A percentile compares a stretch with the other conserved stretches of the same genome.
These are phyloP conservation scores for Coreius guichenoti DNA, from an alignment of 2,797 vertebrate species.

Conservation along the genomic window DNA sequence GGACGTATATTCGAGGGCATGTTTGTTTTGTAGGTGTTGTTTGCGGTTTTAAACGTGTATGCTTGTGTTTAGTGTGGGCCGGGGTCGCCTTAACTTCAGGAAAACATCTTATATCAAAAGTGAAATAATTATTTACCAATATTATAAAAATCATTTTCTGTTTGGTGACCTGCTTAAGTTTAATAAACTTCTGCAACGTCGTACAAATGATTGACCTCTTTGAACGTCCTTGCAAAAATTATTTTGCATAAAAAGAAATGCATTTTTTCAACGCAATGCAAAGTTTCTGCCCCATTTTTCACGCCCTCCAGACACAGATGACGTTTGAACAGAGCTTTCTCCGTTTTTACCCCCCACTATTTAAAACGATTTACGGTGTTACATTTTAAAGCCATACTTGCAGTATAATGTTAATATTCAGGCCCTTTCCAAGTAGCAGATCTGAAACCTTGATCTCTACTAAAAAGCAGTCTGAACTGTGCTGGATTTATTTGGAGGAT, in stretches of 20 bases:
- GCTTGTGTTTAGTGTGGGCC: neutral
- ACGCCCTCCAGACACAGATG: neutral
- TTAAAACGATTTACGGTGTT: neutral
- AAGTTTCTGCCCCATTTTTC: neutral
- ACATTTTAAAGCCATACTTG: neutral
- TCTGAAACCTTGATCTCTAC: neutral
- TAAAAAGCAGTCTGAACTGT: neutral
- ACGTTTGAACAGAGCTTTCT: neutral
- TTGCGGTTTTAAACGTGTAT: neutral
- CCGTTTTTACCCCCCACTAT: neutral
- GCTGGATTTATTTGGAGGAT: too few relatives aligned
- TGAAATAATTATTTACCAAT: too few relatives aligned
- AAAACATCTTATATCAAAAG: neutral
- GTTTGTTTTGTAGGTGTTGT: neutral
- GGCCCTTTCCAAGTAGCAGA: neutral
- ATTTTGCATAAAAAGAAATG: neutral
- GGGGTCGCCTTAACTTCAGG: neutral
- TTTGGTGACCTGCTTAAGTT: neutral
- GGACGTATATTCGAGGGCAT: neutral
- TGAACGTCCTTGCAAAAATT: neutral
- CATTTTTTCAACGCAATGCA: too few relatives aligned
- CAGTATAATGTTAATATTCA: neutral
- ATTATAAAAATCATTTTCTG: too few relatives aligned
- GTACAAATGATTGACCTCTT: neutral
- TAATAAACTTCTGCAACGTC: neutral